Evolutionary conservation across 1,140 invertebrate species (phyloP), one percentile per base, ranked within the genome.

Genomic region (Lordiphosa collinella): DNA sequence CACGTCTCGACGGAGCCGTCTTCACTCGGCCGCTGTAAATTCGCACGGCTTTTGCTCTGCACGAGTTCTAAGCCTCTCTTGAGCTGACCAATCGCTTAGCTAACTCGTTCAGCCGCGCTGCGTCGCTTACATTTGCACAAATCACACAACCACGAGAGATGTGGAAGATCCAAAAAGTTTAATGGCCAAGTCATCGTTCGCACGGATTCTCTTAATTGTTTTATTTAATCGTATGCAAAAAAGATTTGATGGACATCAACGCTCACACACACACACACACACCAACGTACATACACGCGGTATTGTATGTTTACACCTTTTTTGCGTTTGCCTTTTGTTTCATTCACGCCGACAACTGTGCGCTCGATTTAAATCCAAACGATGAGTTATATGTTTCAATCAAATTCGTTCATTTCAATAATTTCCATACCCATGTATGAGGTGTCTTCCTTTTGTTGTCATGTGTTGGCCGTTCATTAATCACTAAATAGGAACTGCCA

Each of bases 191-290:
- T 59, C 22, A 25, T 72, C 78, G 72, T 49, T 84, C 64, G 63
- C 55, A 82, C 61, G 71, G 63, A 82, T 76, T 82, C 76, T 72
- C 76, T 84, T 84, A 69, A 84, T 84, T 84, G 78, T 84, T 84
- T 84, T 84, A 71, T 78, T 84, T 84, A 84, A 84, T 73, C 66
- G 58, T 78, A 84, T 84, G 78, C 78, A 73, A 84, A 84, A 84
- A 84, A 78, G 68, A 71, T 82, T 84, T 82, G 76, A 82, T 84
- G 76, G 78, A 82, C 76, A 82, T 60, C 78, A 78, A 63, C 58
- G 58, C 32, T 43, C 56, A 41, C 61, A 71, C 51, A 61, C 34
- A 54, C 57, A 58, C 29, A 32, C 25, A 35, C 31, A 49, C 35
- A 14, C 32, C n/a, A n/a, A 36, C 41, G 12, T 9, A 38, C 32